Conservation (phyloP, 2,797 vertebrate genomes). For the Myotis pilosus region DNA sequence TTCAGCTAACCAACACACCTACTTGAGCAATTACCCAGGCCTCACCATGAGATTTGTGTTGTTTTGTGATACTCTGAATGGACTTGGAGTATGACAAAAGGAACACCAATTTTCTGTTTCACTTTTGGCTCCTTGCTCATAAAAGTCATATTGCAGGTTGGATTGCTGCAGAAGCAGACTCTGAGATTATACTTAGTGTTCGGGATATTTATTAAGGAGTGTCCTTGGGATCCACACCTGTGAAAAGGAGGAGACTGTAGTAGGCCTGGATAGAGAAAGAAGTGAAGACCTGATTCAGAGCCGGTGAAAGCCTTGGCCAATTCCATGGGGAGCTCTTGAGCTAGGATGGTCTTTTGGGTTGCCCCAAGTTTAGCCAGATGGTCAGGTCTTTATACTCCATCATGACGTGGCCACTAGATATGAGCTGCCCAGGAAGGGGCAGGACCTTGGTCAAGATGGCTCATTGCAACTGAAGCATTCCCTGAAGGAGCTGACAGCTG, state of each 20-base stretch:
- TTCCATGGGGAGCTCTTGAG: background rate
- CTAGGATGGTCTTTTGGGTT: background rate
- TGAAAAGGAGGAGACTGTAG: background rate
- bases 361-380: background rate
- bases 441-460: background rate
- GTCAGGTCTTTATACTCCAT: background rate
- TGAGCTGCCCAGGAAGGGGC: background rate
- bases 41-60: background rate
- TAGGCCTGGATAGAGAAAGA: background rate
- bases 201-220: background rate
- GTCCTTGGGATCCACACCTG: background rate
- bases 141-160: background rate
- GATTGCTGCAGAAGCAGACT: background rate
- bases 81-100: background rate
- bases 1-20: background rate
- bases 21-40: background rate
- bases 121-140: background rate
- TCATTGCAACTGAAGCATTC: background rate
- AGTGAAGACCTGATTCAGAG: background rate
- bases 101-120: background rate
- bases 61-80: background rate
- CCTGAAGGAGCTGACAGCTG: background rate
- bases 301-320: background rate
- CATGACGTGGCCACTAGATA: background rate
- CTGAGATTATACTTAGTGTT: background rate